Conservation (phyloP, 2,888 invertebrate genomes). For the Catocala sponsa region DNA sequence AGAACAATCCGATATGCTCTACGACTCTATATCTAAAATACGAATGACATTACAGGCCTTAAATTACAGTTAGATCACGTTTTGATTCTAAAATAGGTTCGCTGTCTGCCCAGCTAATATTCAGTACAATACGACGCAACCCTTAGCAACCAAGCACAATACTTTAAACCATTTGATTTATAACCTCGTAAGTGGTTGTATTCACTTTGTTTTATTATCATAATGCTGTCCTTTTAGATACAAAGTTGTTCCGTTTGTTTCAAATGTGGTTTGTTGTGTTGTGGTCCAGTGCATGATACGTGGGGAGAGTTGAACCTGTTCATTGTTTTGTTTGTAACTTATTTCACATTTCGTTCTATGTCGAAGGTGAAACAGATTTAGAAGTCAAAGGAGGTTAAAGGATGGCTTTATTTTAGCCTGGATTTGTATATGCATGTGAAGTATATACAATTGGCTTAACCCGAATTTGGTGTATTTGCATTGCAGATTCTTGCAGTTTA, state of each 20-base stretch:
- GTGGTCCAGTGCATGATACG: constrained; percentile 8
- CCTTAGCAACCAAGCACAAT: constrained; percentile 9
- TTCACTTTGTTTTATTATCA: constrained; percentile 46
- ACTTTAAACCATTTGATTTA: constrained; percentile 60
- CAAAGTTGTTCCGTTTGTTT: constrained; percentile 15
- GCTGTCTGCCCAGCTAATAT: not conserved
- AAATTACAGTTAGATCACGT: too few relatives aligned
- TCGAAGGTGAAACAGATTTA: not conserved
- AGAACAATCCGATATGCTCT: too few relatives aligned
- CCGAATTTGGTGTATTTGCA: too few relatives aligned
- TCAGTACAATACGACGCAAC: not conserved
- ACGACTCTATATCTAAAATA: too few relatives aligned
- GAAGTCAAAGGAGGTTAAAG: not conserved
- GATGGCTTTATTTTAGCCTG: not conserved
- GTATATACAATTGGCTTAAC: too few relatives aligned
- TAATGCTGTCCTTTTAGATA: constrained; percentile 28
- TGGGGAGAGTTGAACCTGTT: constrained; percentile 1
- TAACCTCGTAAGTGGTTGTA: constrained; percentile 43
- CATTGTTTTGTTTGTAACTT: constrained; percentile 6
- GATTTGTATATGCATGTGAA: not conserved
- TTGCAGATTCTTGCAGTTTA: too few relatives aligned
- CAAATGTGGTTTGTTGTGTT: constrained; percentile 15
- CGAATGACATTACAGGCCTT: too few relatives aligned
- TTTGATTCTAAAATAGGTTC: too few relatives aligned
- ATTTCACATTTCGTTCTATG: constrained; percentile 1